Conservation (phyloP, 2,888 invertebrate genomes). For the Raillietiella orientalis region DNA sequence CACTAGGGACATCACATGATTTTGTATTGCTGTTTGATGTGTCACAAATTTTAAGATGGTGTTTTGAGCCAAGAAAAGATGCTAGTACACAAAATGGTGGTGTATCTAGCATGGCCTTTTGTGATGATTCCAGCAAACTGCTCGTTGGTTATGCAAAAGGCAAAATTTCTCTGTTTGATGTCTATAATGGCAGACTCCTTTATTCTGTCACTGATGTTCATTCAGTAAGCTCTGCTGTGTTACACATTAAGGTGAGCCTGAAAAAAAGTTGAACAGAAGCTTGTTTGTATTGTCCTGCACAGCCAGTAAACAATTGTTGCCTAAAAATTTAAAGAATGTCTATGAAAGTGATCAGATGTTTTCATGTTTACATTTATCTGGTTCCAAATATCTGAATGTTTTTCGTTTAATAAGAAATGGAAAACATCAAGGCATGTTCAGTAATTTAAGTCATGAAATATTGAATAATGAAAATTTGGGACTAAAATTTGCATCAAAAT, state of each 20-base stretch:
- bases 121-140: constrained; percentile 50
- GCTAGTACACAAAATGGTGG: constrained; percentile 35
- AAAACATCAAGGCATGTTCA: no score
- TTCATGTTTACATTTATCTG: no score
- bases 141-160: constrained; percentile 50
- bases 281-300: neutral
- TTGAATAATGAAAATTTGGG: no score
- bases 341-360: no score
- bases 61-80: constrained; percentile 33
- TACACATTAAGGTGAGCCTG: constrained; percentile 25
- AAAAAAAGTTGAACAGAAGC: neutral
- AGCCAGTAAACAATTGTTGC: no score
- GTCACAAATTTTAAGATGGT: constrained; percentile 66
- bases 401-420: no score
- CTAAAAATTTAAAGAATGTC: no score
- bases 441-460: no score
- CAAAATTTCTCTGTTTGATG: constrained; percentile 61
- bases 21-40: constrained; percentile 54
- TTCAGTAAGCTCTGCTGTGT: constrained; percentile 45
- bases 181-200: constrained; percentile 35
- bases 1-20: constrained; percentile 82
- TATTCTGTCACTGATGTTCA: constrained; percentile 42
- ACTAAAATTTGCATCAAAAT: no score
- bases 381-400: no score
- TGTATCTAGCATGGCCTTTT: constrained; percentile 35